Conservation (phyloP, 2,113 vertebrate species). For the Coregonus clupeaformis region DNA sequence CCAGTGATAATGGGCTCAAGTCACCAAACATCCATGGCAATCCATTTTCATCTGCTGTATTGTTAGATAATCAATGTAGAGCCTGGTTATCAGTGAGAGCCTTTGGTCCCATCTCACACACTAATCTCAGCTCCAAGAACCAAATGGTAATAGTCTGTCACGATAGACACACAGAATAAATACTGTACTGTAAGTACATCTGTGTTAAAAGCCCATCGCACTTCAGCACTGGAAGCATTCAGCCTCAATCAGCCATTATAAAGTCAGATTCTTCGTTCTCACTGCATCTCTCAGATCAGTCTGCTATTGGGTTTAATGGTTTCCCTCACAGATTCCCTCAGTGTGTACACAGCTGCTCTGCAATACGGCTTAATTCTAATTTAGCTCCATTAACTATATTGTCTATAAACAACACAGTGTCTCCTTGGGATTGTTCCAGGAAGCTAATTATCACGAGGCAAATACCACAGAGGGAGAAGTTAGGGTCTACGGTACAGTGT, state of each 20-base stretch:
- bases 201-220: not conserved
- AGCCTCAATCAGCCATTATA: not conserved
- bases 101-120: constrained; percentile 15
- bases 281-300: not conserved
- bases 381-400: constrained; percentile 77
- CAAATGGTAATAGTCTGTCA: too few relatives aligned
- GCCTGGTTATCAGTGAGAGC: constrained; percentile 34
- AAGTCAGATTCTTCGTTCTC: not conserved
- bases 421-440: constrained; percentile 71
- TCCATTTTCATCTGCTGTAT: constrained; percentile 19
- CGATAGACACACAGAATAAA: not conserved
- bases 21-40: constrained; percentile 34
- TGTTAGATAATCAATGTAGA: constrained; percentile 39
- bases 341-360: constrained; percentile 77
- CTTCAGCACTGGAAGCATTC: not conserved
- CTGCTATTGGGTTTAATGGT: constrained; percentile 58
- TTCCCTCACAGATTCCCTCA: constrained; percentile 63
- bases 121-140: too few relatives aligned
- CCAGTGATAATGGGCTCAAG: constrained; percentile 26
- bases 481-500: constrained; percentile 47
- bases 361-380: constrained; percentile 68
- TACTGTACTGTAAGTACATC: not conserved
- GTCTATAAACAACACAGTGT: constrained; percentile 67
- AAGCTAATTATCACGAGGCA: constrained; percentile 72
- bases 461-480: constrained; percentile 64